phyloP scores from a whole-genome alignment of 2,797 vertebrate genomes.

The Hipposideros larvatus region DNA sequence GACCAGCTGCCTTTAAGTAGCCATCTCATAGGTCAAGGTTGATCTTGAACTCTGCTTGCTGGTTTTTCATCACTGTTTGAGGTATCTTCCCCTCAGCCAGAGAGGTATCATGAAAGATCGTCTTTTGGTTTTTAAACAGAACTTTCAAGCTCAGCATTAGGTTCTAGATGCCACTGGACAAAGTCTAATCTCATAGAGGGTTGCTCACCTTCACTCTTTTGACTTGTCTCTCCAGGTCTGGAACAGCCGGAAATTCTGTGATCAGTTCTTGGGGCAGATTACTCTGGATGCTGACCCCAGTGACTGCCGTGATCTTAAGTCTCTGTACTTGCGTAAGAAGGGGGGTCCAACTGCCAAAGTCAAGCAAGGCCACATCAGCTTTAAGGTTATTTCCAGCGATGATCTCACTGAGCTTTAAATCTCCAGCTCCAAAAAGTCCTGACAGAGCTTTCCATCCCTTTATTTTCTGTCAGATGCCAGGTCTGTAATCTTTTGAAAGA shows the following conservation, averaged over 20 bases:
- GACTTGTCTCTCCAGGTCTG: conserved; percentile 91
- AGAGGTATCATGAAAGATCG: background rate
- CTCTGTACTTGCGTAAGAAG: conserved; percentile 90
- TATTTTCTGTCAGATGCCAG: conserved; percentile 67
- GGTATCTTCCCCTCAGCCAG: background rate
- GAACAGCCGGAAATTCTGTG: conserved; percentile 91
- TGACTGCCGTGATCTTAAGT: conserved; percentile 88
- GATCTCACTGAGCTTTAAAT: conserved; percentile 93
- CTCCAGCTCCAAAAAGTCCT: conserved; percentile 71
- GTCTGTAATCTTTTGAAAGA: conserved; percentile 62
- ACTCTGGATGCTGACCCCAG: conserved; percentile 89
- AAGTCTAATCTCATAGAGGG: background rate
- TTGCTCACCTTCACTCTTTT: conserved; percentile 17
- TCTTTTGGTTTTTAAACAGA: conserved; percentile 18
- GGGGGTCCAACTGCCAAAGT: conserved; percentile 87
- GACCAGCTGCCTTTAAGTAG: background rate
- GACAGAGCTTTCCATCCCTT: conserved; percentile 68
- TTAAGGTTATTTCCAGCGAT: conserved; percentile 91
- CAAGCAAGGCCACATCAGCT: conserved; percentile 91
- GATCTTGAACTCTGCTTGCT: background rate
- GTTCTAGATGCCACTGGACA: background rate
- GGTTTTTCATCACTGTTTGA: conserved; percentile 28
- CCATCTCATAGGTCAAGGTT: background rate
- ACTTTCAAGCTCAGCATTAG: background rate
- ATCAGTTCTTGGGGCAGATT: conserved; percentile 94